Percentiles rank a stretch among this genome's conserved stretches.
These are phyloP conservation scores for Bufotes viridis DNA, from an alignment of 2,797 vertebrate genomes.

Conservation along the genomic window DNA sequence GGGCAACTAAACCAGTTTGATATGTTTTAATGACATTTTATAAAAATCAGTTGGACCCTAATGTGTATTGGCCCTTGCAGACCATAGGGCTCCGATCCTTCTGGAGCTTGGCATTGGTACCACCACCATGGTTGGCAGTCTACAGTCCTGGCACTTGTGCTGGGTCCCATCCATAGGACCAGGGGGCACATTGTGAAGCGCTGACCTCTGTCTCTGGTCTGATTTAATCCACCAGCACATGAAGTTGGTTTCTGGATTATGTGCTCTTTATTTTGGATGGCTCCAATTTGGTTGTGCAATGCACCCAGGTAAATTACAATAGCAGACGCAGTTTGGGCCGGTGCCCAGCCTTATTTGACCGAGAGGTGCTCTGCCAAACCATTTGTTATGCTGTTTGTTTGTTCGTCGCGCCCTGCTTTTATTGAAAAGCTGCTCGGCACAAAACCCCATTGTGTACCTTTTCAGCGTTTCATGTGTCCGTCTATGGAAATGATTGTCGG, in stretches of 20 bases:
- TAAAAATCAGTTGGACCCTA: background rate
- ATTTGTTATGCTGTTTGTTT: conserved; percentile 41
- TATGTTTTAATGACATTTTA: background rate
- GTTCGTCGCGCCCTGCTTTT: conserved; percentile 28
- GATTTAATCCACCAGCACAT: background rate
- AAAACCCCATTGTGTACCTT: conserved; percentile 18
- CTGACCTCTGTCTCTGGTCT: background rate
- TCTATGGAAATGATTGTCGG: conserved; percentile 15
- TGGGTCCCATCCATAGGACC: background rate
- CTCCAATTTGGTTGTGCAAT: conserved; percentile 41
- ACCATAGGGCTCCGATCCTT: background rate
- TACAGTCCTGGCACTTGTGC: background rate
- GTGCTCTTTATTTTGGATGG: conserved; percentile 40
- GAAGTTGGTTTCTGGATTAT: conserved; percentile 36
- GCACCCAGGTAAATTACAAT: conserved; percentile 46
- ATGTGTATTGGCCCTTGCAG: background rate
- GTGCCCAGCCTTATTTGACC: conserved; percentile 4
- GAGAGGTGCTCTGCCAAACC: conserved; percentile 13
- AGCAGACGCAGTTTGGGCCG: conserved; percentile 16
- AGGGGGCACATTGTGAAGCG: background rate
- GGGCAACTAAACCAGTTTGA: no score
- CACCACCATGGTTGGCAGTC: background rate
- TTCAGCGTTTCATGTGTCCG: background rate
- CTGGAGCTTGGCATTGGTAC: background rate
- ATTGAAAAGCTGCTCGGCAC: conserved; percentile 4